Evolutionary conservation across 2,797 vertebrate species (phyloP).

Genomic region (Crax fasciolata): DNA sequence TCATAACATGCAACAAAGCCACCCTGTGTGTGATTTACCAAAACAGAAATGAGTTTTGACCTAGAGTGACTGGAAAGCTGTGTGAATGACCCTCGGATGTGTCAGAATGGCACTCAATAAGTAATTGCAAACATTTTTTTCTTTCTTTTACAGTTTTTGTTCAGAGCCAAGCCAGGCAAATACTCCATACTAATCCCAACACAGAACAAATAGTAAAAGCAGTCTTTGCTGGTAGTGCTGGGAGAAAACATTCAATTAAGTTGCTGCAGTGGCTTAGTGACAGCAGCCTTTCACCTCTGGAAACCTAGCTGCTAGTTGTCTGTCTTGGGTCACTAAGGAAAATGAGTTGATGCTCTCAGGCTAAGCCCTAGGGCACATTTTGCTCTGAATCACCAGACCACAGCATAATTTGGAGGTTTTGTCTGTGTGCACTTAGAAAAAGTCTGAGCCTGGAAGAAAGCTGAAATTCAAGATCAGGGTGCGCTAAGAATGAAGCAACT

Average conservation of each 20-base stretch:
- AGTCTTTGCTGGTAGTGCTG: slow-evolving; percentile 25
- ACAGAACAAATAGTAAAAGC: slow-evolving; percentile 62
- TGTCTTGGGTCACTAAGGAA: slow-evolving; percentile 62
- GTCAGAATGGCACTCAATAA: slow-evolving; percentile 62
- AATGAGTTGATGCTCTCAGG: slow-evolving; percentile 54
- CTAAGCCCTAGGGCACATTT: slow-evolving; percentile 63
- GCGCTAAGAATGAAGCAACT: neutral
- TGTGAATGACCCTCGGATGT: slow-evolving; percentile 54
- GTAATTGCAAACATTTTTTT: slow-evolving; percentile 43
- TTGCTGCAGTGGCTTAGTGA: slow-evolving; percentile 64
- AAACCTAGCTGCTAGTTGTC: slow-evolving; percentile 57
- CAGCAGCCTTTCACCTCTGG: slow-evolving; percentile 69
- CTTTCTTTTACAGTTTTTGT: slow-evolving; percentile 41
- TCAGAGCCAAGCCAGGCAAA: neutral
- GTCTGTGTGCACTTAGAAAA: neutral
- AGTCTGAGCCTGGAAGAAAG: neutral
- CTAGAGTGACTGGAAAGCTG: slow-evolving; percentile 19
- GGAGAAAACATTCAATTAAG: slow-evolving; percentile 76
- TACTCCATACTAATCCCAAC: slow-evolving; percentile 49
- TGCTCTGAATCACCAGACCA: slow-evolving; percentile 37
- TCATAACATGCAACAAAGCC: slow-evolving; percentile 49
- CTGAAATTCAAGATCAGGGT: slow-evolving; percentile 8
- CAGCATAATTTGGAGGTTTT: slow-evolving; percentile 52
- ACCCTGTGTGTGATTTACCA: slow-evolving; percentile 41
- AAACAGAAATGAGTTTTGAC: slow-evolving; percentile 72